phyloP scores from a whole-genome alignment of 2,113 vertebrate genomes.

The Emydura subglobosa region DNA sequence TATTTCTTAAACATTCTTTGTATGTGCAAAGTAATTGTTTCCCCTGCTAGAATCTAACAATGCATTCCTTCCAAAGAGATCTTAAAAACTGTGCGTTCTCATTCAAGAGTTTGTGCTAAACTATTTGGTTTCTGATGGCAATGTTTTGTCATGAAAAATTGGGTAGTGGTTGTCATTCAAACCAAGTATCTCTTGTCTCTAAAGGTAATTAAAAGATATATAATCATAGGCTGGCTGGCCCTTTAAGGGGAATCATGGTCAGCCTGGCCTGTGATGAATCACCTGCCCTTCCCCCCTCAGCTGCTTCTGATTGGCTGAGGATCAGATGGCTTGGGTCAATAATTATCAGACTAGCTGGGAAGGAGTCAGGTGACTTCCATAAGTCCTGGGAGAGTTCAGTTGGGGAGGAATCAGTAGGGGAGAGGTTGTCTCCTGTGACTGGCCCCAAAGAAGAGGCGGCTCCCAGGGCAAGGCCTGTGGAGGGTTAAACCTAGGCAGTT shows the following conservation, averaged over 20 bases:
- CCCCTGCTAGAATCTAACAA: not conserved
- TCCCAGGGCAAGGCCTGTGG: not conserved
- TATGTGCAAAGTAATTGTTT: not conserved
- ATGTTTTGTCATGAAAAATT: not conserved
- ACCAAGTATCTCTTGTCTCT: not conserved
- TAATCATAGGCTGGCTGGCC: no score
- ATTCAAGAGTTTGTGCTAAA: not conserved
- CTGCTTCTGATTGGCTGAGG: not conserved
- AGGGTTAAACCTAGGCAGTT: not conserved
- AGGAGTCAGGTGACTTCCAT: not conserved
- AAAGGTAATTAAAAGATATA: not conserved
- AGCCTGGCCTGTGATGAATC: not conserved
- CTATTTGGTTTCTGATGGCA: not conserved
- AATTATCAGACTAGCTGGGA: not conserved
- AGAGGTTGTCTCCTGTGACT: not conserved
- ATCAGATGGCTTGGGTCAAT: not conserved
- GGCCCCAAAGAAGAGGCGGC: not conserved
- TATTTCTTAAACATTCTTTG: not conserved
- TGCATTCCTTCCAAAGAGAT: not conserved
- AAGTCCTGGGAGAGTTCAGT: not conserved
- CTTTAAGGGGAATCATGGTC: not conserved
- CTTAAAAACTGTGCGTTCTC: not conserved
- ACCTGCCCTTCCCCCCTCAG: not conserved
- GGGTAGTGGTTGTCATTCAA: not conserved
- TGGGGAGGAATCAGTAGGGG: not conserved